A percentile compares a stretch with the other conserved stretches of the same genome.
These are phyloP conservation scores for Aphis gossypii DNA, from an alignment of 1,140 invertebrate species.

Conservation along the genomic window DNA sequence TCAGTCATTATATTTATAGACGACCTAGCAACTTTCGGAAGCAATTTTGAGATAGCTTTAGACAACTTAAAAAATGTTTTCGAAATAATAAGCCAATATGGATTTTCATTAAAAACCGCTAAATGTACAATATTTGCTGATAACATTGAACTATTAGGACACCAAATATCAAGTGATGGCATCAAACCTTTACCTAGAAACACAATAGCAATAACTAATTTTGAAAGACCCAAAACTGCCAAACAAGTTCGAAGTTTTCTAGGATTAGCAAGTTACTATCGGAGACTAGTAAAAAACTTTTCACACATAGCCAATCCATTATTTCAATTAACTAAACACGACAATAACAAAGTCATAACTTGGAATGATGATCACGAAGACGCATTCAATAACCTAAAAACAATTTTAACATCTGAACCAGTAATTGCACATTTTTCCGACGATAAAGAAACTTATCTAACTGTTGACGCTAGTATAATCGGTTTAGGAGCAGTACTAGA, in stretches of 20 bases:
- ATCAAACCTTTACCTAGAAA: not conserved
- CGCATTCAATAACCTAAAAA: slow-evolving; percentile 1
- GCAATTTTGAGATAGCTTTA: not conserved
- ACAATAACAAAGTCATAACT: not conserved
- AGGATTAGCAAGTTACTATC: not conserved
- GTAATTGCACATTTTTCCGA: slow-evolving; percentile 4
- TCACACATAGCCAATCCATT: not conserved
- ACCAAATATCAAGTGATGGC: not conserved
- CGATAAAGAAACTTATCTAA: not conserved
- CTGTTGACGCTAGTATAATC: not conserved
- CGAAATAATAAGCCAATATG: not conserved
- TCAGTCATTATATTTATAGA: slow-evolving; percentile 29
- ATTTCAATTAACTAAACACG: not conserved
- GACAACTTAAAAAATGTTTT: not conserved
- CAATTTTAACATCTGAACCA: not conserved
- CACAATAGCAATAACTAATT: not conserved
- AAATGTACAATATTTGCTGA: not conserved
- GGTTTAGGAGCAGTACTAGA: not conserved
- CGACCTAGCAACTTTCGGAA: not conserved
- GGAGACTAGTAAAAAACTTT: not conserved
- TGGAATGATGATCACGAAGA: not conserved
- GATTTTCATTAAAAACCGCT: slow-evolving; percentile 24
- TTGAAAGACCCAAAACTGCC: not conserved
- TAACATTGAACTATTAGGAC: slow-evolving; percentile 4
- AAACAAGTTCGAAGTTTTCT: not conserved